A percentile compares a stretch with the other conserved stretches of the same genome.
These are phyloP conservation scores for Cottoperca gobio DNA, from an alignment of 2,797 vertebrate species.

Conservation along the genomic window DNA sequence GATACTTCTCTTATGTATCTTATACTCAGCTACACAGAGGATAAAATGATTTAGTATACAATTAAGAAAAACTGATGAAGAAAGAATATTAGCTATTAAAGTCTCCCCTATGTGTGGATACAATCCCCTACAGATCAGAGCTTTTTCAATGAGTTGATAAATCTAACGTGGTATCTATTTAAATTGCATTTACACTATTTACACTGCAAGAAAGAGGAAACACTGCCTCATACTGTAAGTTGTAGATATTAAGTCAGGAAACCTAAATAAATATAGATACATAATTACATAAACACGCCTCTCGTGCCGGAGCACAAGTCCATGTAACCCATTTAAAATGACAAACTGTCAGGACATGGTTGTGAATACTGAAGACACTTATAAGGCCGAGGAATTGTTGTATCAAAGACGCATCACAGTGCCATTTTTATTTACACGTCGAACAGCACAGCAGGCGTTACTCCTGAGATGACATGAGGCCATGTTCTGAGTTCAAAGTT, in stretches of 20 bases:
- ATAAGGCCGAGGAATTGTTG: slow-evolving; percentile 55
- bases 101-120: neutral
- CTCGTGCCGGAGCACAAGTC: slow-evolving; percentile 23
- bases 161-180: slow-evolving; percentile 16
- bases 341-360: slow-evolving; percentile 65
- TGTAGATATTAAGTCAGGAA: slow-evolving; percentile 17
- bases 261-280: slow-evolving; percentile 41
- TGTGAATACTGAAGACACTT: slow-evolving; percentile 59
- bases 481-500: slow-evolving; percentile 49
- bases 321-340: slow-evolving; percentile 60
- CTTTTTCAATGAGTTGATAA: slow-evolving; percentile 25
- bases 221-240: neutral
- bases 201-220: slow-evolving; percentile 4
- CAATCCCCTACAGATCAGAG: too few species aligned
- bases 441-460: slow-evolving; percentile 39
- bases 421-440: slow-evolving; percentile 68
- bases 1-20: neutral
- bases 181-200: too few species aligned
- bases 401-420: slow-evolving; percentile 55
- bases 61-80: slow-evolving; percentile 3
- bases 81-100: slow-evolving; percentile 12
- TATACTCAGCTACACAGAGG: neutral
- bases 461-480: slow-evolving; percentile 42
- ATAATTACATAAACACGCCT: slow-evolving; percentile 38
- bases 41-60: neutral